These are phyloP conservation scores for Pogonophryne albipinna DNA, from an alignment of 2,797 vertebrate genomes.

Conservation along the genomic window DNA sequence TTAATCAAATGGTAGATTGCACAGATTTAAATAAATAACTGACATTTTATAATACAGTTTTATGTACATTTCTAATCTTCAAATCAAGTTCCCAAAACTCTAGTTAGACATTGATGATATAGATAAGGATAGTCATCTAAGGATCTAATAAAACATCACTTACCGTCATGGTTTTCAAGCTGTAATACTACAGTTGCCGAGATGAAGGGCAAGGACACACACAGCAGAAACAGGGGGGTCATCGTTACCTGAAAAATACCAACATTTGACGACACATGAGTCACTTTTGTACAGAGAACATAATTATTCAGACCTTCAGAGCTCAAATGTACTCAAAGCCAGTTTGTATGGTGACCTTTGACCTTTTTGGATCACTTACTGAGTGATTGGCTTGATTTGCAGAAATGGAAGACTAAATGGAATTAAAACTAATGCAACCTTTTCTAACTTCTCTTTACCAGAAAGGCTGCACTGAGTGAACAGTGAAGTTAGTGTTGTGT, in stretches of 20 bases:
- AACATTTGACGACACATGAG: neutral
- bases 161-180: constrained; percentile 85
- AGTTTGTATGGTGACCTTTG: neutral
- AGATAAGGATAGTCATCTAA: neutral
- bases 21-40: neutral
- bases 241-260: constrained; percentile 81
- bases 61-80: neutral
- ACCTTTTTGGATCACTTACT: neutral
- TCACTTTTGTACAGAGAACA: neutral
- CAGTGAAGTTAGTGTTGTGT: constrained; percentile 39
- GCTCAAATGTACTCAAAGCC: neutral
- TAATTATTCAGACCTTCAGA: neutral
- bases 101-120: neutral
- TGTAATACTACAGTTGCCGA: constrained; percentile 77
- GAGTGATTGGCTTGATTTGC: neutral
- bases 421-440: neutral
- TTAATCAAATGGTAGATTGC: constrained; percentile 1
- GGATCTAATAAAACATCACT: constrained; percentile 39
- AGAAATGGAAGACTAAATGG: neutral
- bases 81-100: neutral
- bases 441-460: neutral
- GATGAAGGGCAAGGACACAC: constrained; percentile 88
- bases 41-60: neutral
- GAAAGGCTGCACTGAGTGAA: constrained; percentile 26
- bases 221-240: constrained; percentile 91